A percentile compares a stretch with the other conserved stretches of the same genome.
These are phyloP conservation scores for Dinoponera quadriceps DNA, from an alignment of 1,140 invertebrate genomes.

Conservation along the genomic window DNA sequence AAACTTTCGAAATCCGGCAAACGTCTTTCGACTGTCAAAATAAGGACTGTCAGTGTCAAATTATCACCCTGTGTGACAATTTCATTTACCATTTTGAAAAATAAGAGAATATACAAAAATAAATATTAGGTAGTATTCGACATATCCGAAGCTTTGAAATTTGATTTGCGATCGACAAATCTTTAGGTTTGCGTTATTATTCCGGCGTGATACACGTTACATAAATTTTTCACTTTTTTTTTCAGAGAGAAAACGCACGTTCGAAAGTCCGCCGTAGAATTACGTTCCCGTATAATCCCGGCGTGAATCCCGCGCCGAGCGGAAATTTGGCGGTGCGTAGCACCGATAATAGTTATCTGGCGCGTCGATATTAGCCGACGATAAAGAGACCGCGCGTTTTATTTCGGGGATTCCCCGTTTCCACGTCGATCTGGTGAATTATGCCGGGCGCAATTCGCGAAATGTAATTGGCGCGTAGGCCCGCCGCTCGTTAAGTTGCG, in stretches of 20 bases:
- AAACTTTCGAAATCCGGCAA: too few species aligned
- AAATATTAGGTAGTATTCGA: background rate
- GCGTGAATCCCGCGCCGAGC: background rate
- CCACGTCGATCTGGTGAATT: slow-evolving; percentile 37
- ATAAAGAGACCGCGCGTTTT: slow-evolving; percentile 25
- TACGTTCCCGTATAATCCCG: background rate
- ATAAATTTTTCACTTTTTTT: background rate
- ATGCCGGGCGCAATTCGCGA: slow-evolving; percentile 14
- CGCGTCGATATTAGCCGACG: slow-evolving; percentile 4
- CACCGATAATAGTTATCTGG: slow-evolving; percentile 31
- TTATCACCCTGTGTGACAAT: too few species aligned
- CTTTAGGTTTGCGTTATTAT: background rate
- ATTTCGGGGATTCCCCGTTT: background rate
- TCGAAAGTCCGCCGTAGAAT: background rate
- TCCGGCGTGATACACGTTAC: background rate
- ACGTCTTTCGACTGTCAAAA: too few species aligned
- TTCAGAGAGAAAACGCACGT: background rate
- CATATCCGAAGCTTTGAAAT: background rate
- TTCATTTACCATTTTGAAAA: background rate
- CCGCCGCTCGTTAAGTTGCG: slow-evolving; percentile 15
- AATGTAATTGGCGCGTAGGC: background rate
- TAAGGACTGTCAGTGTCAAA: too few species aligned
- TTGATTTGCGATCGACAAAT: background rate
- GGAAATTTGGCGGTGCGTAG: slow-evolving; percentile 14
- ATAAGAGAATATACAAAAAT: background rate